Evolutionary conservation across 2,797 vertebrate genomes (phyloP).

Genomic region (Clarias laeviceps): DNA sequence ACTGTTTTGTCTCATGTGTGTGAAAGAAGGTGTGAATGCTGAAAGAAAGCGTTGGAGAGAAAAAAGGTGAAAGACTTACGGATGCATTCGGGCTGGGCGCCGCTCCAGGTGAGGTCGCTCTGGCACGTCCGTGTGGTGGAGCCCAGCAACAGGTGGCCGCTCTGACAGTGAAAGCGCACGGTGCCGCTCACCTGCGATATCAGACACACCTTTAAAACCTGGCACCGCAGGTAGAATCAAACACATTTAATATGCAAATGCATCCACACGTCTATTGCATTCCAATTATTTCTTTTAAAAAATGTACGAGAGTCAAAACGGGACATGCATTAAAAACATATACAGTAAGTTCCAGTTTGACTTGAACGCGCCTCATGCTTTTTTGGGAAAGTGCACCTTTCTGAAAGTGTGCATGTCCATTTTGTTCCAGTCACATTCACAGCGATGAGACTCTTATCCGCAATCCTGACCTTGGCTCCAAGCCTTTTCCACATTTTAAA

Average conservation of each 20-base stretch:
- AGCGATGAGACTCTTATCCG: too few relatives aligned
- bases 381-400: too few relatives aligned
- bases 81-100: slow-evolving; percentile 87
- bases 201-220: slow-evolving; percentile 19
- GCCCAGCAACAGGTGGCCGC: slow-evolving; percentile 91
- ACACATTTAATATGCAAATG: neutral
- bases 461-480: too few relatives aligned
- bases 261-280: neutral
- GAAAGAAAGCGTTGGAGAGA: neutral
- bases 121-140: slow-evolving; percentile 91
- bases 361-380: too few relatives aligned
- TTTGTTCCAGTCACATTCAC: too few relatives aligned
- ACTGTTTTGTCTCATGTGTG: neutral
- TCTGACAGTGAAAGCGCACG: slow-evolving; percentile 92
- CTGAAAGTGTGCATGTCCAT: too few relatives aligned
- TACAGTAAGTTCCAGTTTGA: too few relatives aligned
- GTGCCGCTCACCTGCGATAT: slow-evolving; percentile 84
- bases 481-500: too few relatives aligned
- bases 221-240: neutral
- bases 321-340: too few relatives aligned
- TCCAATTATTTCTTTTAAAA: too few relatives aligned
- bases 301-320: too few relatives aligned
- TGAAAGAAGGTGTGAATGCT: neutral
- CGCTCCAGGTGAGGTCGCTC: slow-evolving; percentile 93
- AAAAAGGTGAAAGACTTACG: slow-evolving; percentile 74